A percentile compares a stretch with the other conserved stretches of the same genome.
Conservation (phyloP, 1,140 invertebrate genomes). For the Nebria ingens region DNA sequence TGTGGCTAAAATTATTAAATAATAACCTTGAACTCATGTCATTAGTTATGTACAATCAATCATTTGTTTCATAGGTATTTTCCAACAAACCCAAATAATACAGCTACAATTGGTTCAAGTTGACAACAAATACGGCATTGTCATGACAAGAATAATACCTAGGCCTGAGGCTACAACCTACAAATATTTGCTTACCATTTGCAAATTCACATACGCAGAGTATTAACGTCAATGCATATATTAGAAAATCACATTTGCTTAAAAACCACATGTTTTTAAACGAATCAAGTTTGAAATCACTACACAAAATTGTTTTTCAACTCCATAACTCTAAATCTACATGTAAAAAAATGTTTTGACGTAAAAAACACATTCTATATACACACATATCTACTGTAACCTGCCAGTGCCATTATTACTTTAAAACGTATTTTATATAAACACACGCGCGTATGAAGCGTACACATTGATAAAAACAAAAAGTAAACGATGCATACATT, state of each 20-base stretch:
- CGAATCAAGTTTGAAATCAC: neutral
- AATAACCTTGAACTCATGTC: conserved; percentile 4
- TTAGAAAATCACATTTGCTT: neutral
- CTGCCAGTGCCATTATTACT: conserved; percentile 1
- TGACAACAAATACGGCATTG: too few species aligned
- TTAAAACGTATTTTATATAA: neutral
- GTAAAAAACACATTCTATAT: conserved; percentile 1
- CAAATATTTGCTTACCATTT: conserved; percentile 5
- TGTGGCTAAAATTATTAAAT: too few species aligned
- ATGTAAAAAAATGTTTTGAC: neutral
- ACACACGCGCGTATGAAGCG: neutral
- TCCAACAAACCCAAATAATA: too few species aligned
- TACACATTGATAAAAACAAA: neutral
- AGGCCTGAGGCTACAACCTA: too few species aligned
- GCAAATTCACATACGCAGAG: neutral
- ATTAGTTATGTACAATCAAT: too few species aligned
- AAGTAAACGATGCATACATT: neutral
- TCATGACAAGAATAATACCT: too few species aligned
- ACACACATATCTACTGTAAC: neutral
- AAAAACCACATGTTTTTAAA: neutral
- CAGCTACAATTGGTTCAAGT: too few species aligned
- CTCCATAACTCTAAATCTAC: neutral
- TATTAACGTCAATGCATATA: neutral
- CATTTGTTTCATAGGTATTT: too few species aligned
- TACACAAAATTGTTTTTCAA: neutral